These are phyloP conservation scores for Cataglyphis livida DNA, from an alignment of 2,888 invertebrate species.

Conservation along the genomic window DNA sequence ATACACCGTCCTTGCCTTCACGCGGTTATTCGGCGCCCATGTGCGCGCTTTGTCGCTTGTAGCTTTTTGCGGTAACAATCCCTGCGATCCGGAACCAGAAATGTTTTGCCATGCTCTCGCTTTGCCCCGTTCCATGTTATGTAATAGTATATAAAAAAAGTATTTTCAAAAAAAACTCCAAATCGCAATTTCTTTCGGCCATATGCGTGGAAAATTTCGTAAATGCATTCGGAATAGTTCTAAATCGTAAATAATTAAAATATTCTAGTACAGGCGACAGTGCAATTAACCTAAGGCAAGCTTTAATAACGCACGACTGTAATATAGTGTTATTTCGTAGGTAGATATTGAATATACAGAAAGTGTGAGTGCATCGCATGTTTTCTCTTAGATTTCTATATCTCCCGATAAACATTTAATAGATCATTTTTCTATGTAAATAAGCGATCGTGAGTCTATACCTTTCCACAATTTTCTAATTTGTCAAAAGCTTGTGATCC, in stretches of 20 bases:
- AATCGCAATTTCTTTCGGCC: not conserved
- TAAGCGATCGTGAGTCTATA: not conserved
- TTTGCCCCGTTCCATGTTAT: slow-evolving; percentile 22
- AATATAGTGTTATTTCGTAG: slow-evolving; percentile 24
- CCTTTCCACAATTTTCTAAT: not conserved
- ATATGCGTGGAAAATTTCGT: not conserved
- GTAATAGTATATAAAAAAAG: slow-evolving; percentile 29
- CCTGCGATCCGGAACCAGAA: slow-evolving; percentile 27
- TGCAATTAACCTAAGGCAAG: slow-evolving; percentile 33
- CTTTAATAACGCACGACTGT: slow-evolving; percentile 40
- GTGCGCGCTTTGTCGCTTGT: slow-evolving; percentile 34
- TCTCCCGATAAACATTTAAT: not conserved
- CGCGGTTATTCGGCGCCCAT: slow-evolving; percentile 17
- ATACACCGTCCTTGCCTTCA: slow-evolving; percentile 1
- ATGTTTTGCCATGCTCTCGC: slow-evolving; percentile 37
- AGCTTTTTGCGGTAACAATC: slow-evolving; percentile 49
- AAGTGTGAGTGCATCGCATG: not conserved
- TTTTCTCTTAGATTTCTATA: not conserved
- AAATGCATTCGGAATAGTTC: not conserved
- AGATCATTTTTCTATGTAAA: not conserved
- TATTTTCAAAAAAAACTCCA: slow-evolving; percentile 8
- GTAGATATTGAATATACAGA: slow-evolving; percentile 21
- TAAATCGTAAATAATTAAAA: slow-evolving; percentile 23
- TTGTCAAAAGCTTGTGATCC: not conserved
- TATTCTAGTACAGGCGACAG: slow-evolving; percentile 7